Percentiles rank a stretch among this genome's conserved stretches.
phyloP scores from a whole-genome alignment of 2,113 vertebrate species.

The Pelvicachromis taeniatus region DNA sequence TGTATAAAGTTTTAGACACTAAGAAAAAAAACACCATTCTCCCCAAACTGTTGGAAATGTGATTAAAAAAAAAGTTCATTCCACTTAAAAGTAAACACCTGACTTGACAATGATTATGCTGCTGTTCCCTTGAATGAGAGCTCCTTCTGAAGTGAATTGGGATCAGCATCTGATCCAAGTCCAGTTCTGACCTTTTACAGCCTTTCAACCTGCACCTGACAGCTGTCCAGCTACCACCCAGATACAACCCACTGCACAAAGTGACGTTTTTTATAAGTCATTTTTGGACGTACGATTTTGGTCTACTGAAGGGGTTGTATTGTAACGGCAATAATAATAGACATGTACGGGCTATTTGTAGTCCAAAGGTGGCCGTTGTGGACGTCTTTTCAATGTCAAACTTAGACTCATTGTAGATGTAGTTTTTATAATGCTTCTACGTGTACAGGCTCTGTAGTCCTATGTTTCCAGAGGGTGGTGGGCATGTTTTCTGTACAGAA shows the following conservation, averaged over 20 bases:
- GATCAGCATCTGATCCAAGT: not conserved
- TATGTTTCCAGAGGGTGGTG: not conserved
- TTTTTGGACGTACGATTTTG: not conserved
- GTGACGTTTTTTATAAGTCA: not conserved
- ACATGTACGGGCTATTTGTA: not conserved
- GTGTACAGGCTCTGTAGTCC: not conserved
- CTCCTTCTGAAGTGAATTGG: not conserved
- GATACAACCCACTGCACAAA: not conserved
- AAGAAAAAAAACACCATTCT: not conserved
- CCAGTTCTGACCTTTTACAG: not conserved
- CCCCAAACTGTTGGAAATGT: not conserved
- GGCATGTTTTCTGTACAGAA: not conserved
- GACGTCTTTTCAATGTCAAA: not conserved
- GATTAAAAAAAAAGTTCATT: not conserved
- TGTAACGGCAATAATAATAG: not conserved
- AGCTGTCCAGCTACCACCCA: not conserved
- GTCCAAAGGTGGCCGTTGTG: rapidly evolving
- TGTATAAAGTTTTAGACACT: not conserved
- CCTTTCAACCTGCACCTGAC: not conserved
- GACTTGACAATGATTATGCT: not conserved
- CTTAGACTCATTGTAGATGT: not conserved
- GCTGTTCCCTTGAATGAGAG: not conserved
- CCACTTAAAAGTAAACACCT: not conserved
- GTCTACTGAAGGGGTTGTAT: not conserved
- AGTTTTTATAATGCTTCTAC: not conserved